Evolutionary conservation across 2,888 invertebrate genomes (phyloP).

Genomic region (Drosophila stalkeri): DNA sequence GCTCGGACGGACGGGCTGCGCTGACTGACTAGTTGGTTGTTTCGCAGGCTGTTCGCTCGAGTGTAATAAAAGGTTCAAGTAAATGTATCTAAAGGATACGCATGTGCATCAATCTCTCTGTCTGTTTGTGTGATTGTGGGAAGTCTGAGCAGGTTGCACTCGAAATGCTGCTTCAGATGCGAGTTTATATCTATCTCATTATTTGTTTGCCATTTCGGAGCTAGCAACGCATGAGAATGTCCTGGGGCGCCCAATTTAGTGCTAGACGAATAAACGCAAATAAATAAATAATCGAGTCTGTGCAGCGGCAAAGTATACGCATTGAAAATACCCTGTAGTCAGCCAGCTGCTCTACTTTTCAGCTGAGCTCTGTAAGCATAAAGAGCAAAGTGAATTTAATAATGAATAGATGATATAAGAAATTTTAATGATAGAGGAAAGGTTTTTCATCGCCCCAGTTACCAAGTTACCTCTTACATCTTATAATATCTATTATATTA

Average conservation of each 20-base stretch:
- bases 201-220: constrained; percentile 73
- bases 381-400: too few relatives aligned
- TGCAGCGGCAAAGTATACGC: not conserved
- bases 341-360: not conserved
- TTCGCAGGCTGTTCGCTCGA: constrained; percentile 78
- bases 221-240: constrained; percentile 58
- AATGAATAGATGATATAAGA: too few relatives aligned
- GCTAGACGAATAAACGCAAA: constrained; percentile 66
- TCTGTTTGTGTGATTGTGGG: constrained; percentile 42
- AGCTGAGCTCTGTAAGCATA: too few relatives aligned
- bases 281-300: constrained; percentile 51
- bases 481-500: too few relatives aligned
- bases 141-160: constrained; percentile 64
- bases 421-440: too few relatives aligned
- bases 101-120: constrained; percentile 17
- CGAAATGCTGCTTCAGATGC: constrained; percentile 26
- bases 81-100: constrained; percentile 44
- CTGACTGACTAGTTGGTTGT: constrained; percentile 32
- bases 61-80: constrained; percentile 72
- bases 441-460: too few relatives aligned
- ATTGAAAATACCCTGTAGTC: not conserved
- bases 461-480: too few relatives aligned
- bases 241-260: constrained; percentile 59
- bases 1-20: not conserved
- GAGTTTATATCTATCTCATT: constrained; percentile 61